Evolutionary conservation across 1,140 invertebrate genomes (phyloP), one percentile per base, ranked within the genome.

Genomic region (Drosophila ogumai): DNA sequence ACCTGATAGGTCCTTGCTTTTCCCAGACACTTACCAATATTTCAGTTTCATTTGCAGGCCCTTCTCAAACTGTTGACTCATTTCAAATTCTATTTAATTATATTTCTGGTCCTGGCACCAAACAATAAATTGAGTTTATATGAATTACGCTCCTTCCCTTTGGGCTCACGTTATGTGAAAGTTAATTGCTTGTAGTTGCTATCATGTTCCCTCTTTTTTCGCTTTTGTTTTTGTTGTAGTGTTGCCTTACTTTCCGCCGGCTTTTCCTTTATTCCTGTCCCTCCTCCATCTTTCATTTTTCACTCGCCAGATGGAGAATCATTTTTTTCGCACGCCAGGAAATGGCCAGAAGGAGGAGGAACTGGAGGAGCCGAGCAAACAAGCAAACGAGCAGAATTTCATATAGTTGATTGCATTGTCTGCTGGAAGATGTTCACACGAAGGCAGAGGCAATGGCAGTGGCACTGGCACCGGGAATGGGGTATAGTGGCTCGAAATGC

Each of bases 361-460:
- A 3, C 34, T 13, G 41, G 17, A 43, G 17, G 4, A 43, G 55
- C 31, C 22, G 32, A 43, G 64, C 41, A 63, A 68, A 61, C 52
- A 55, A 59, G 63, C 63, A 76, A 76, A 76, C 74, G 64, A 69
- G 75, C 74, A 34, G 75, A 77, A 63, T 78, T 77, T 78, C 57
- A 78, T 78, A 77, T 77, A 78, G 75, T 78, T 78, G 75, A 78
- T 78, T 78, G 75, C 74, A 78, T 77, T 78, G 74, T 69, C 75
- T 69, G 74, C 56, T 41, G 63, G 46, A 76, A 76, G 47, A 58
- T 76, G 73, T 36, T 75, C 47, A 47, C 65, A 71, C 25, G 15
- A 44, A n/a, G 22, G 31, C 15, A n/a, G 10, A 46, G 15, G n/a
- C 25, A n/a, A n/a, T 54, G 17, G 31, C 46, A n/a, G 25, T 28